Base-by-base conservation (phyloP, 2,888 invertebrate species). In the Podotricha telesiphe region DNA sequence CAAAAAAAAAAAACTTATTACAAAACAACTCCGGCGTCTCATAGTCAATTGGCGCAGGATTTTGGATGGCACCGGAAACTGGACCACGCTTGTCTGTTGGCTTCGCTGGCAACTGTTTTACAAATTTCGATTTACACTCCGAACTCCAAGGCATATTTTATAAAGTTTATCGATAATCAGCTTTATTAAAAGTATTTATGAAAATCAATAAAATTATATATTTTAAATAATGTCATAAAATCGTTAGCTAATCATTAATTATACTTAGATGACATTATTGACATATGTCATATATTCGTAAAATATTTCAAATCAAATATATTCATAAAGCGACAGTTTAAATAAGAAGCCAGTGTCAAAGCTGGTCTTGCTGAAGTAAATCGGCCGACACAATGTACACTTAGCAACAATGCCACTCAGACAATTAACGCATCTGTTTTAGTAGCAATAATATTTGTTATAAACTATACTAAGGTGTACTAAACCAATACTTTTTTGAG, bases 91-190 rank as follows among this genome's bases (percentile, higher is more conserved):
- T 77, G n/a, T 79, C 74, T 0, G 86, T 82, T 0, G 87, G 85
- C 65, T 85, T 86, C 3, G 74, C 20, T 8, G 85, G 82, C 17
- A 82, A 67, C 72, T 91, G 91, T 68, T 89, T 91, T 20, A 91
- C 69, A 50, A 86, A 71, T 71, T 82, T 86, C 0, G 82, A 73
- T 70, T 85, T 81, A 65, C 91, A 91, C 74, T 87, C 88, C 80
- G 83, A 88, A 42, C 88, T 86, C 86, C 82, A 88, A 53, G 89
- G 87, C 91, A 89, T 42, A 13, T 88, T 13, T 55, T 17, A 37
- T 6, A 17, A 19, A 55, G 17, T 37, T 17, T 28, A 28, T 28
- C 6, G 28, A 22, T 15, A 53, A 28, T 34, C 11, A 19, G 1
- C 34, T 1, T 28, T 34, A 4, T n/a, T 53, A 0, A 8, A 10